A percentile compares a stretch with the other conserved stretches of the same genome.
Conservation (phyloP, 1,140 invertebrate genomes). For the Calliopsis andreniformis region DNA sequence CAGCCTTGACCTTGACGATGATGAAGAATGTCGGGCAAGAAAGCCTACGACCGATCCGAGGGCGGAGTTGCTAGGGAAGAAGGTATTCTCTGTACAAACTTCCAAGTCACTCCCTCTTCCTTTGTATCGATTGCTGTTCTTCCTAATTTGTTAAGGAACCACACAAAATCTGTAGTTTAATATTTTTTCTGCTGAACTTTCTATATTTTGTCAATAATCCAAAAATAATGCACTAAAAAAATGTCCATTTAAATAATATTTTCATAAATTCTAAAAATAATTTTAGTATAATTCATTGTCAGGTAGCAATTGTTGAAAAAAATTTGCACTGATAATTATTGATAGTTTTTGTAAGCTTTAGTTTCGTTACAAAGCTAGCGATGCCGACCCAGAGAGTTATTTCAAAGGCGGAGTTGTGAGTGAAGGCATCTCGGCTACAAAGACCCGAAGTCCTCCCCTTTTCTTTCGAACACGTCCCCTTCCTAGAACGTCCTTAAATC, state of each 20-base stretch:
- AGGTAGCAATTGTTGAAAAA: no score
- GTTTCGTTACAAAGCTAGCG: background rate
- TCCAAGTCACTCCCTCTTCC: slow-evolving; percentile 59
- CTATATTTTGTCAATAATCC: no score
- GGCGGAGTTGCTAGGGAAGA: slow-evolving; percentile 42
- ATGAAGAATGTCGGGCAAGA: slow-evolving; percentile 62
- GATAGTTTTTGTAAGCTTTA: background rate
- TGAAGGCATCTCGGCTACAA: slow-evolving; percentile 46
- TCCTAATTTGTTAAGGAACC: background rate
- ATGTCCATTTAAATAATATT: background rate
- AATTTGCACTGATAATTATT: no score
- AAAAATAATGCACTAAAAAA: background rate
- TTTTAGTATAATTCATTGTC: no score
- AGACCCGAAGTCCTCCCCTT: slow-evolving; percentile 68
- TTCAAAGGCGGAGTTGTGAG: slow-evolving; percentile 58
- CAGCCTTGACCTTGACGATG: slow-evolving; percentile 71
- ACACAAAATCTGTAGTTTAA: background rate
- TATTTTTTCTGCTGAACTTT: background rate
- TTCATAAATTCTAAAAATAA: no score
- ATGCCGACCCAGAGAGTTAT: slow-evolving; percentile 34
- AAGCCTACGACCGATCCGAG: slow-evolving; percentile 46
- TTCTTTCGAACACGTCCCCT: slow-evolving; percentile 49
- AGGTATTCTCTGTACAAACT: slow-evolving; percentile 37
- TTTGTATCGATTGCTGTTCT: slow-evolving; percentile 4
- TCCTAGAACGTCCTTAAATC: slow-evolving; percentile 61